Evolutionary conservation across 2,113 vertebrate genomes (phyloP).

Genomic region (Apeltes quadracus): DNA sequence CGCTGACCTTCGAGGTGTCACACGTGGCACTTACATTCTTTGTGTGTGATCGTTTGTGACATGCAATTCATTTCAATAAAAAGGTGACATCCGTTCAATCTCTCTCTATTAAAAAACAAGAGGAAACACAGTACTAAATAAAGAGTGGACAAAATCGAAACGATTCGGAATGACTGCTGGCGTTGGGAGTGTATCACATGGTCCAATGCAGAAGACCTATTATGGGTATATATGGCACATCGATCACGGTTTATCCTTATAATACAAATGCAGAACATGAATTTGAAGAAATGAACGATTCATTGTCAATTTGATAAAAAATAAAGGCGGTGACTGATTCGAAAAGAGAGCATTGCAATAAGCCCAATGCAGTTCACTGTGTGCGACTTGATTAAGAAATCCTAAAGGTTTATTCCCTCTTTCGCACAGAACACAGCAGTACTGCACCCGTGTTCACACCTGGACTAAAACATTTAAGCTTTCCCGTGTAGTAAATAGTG

Average conservation of each 20-base stretch:
- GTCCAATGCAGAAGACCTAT: neutral
- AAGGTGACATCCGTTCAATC: neutral
- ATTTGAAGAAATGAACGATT: neutral
- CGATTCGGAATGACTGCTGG: neutral
- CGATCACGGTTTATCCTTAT: neutral
- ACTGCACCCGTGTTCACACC: neutral
- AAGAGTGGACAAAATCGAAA: neutral
- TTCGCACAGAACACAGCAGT: neutral
- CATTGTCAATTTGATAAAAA: neutral
- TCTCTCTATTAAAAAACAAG: neutral
- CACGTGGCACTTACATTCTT: neutral
- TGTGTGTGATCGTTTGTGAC: neutral
- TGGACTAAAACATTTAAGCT: neutral
- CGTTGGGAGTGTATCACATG: constrained; percentile 1
- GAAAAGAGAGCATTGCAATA: neutral
- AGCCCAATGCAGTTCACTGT: neutral
- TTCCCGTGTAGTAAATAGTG: constrained; percentile 3
- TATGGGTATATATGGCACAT: neutral
- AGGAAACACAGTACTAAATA: neutral
- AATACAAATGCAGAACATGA: neutral
- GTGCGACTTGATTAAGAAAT: constrained; percentile 4
- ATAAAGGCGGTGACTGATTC: neutral
- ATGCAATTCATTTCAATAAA: constrained; percentile 7
- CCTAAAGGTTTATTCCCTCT: neutral
- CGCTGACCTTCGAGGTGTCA: too few species aligned